These are phyloP conservation scores for Amorpha juglandis DNA, from an alignment of 2,888 invertebrate species.

Conservation along the genomic window DNA sequence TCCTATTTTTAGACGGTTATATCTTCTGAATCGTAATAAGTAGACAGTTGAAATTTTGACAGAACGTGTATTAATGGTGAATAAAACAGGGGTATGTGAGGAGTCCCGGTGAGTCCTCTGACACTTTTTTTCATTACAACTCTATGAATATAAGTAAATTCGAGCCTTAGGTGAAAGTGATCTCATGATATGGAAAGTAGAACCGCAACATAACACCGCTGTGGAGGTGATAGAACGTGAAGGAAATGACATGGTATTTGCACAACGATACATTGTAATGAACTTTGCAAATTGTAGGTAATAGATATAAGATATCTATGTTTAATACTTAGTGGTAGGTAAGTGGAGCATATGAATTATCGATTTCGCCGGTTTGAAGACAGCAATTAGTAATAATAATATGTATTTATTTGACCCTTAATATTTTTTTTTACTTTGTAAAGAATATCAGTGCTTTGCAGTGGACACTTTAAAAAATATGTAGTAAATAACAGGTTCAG, in stretches of 20 bases:
- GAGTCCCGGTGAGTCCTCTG: background rate
- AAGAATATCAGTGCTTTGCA: no score
- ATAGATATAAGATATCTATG: background rate
- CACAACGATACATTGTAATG: slow-evolving; percentile 1
- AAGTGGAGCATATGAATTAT: background rate
- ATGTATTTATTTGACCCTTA: no score
- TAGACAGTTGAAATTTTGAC: no score
- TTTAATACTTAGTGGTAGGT: background rate
- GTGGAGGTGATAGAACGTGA: slow-evolving; percentile 13
- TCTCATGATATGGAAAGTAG: slow-evolving; percentile 33
- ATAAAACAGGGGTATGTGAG: no score
- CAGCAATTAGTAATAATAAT: no score
- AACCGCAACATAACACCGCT: slow-evolving; percentile 3
- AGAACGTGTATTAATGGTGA: no score
- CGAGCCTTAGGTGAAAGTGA: slow-evolving; percentile 22
- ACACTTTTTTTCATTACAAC: background rate
- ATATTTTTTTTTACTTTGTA: no score
- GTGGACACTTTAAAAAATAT: no score
- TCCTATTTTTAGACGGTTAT: no score
- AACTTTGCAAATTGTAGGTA: background rate
- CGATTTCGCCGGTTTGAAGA: no score
- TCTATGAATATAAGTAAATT: background rate
- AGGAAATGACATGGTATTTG: slow-evolving; percentile 19
- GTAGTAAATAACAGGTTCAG: no score
- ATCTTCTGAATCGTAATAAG: no score